Evolutionary conservation across 2,113 vertebrate species (phyloP), one percentile per base, ranked within the genome.

Genomic region (Indri indri): DNA sequence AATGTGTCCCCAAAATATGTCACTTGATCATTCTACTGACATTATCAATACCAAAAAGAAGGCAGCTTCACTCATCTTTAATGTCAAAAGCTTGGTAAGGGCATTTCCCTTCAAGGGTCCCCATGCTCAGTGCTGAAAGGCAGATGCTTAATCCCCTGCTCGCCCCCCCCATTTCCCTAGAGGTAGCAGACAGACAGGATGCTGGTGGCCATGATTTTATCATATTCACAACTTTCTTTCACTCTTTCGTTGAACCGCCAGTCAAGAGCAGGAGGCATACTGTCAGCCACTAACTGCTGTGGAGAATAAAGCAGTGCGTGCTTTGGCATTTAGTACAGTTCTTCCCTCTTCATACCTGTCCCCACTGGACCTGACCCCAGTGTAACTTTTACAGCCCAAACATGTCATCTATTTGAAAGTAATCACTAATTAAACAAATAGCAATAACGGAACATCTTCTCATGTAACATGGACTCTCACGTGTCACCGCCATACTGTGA

Each of bases 391-490:
- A n/a, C 65, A 25, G 4, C 40, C 6, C 11, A 22, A 57, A 57
- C 54, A 0, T 17, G 32, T 25, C 42, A 18, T 37, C 23, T 42
- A 12, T 50, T 34, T 20, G 14, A 47, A 47, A 30, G 84, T 34
- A 37, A 52, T 25, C 23, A 57, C 34, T 63, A 54, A 54, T 45
- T 47, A 37, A 66, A 91, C 57, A 2, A n/a, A 20, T 8, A 9
- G 23, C n/a, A 57, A 13, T 5, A 14, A 34, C 2, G 23, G 25
- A 37, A 6, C 11, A 54, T 63, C 14, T 68, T 30, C 71, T 77
- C 20, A 5, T 4, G 8, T 5, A 11, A 32, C 5, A 0, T n/a
- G 20, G 61, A 54, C 10, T 8, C 8, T 32, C 50, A 20, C 1
- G 8, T 22, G 13, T 17, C 65, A 59, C 20, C 25, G 20, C 18